A percentile compares a stretch with the other conserved stretches of the same genome.
Evolutionary conservation across 2,888 invertebrate genomes (phyloP).

Genomic region (Acanthopleura granulata): DNA sequence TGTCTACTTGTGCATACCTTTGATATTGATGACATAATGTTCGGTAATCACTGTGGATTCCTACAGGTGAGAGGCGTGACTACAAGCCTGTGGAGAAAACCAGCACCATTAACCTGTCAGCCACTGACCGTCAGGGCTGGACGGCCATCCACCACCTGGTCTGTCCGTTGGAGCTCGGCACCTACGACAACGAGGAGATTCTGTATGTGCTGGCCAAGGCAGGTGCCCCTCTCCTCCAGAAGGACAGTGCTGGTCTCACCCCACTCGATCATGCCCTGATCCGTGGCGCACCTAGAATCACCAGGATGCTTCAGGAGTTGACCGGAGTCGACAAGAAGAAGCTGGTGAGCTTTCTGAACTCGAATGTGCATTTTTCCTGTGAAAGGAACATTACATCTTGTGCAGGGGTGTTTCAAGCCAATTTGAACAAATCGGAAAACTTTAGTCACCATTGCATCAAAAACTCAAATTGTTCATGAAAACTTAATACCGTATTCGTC

Average conservation of each 20-base stretch:
- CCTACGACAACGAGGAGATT: conserved; percentile 68
- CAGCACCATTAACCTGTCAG: conserved; percentile 57
- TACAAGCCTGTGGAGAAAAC: conserved; percentile 46
- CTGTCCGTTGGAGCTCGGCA: conserved; percentile 63
- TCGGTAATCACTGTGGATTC: no score
- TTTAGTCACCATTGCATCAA: no score
- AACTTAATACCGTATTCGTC: no score
- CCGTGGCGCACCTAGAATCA: conserved; percentile 49
- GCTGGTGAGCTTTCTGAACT: conserved; percentile 34
- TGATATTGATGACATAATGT: no score
- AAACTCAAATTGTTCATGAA: no score
- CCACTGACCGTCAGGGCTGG: conserved; percentile 64
- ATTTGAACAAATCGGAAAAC: no score
- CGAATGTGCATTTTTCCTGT: neutral
- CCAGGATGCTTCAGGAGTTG: conserved; percentile 51
- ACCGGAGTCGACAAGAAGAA: conserved; percentile 37
- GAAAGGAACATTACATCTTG: no score
- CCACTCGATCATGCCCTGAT: conserved; percentile 56
- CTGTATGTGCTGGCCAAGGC: conserved; percentile 62
- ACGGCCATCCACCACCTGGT: conserved; percentile 68
- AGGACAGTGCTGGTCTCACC: conserved; percentile 58
- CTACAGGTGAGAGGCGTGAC: conserved; percentile 24
- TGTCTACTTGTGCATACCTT: no score
- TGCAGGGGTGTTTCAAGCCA: no score
- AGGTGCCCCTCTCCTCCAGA: conserved; percentile 58